Base-by-base conservation (phyloP, 2,888 invertebrate species). In the Eledona agricola region DNA sequence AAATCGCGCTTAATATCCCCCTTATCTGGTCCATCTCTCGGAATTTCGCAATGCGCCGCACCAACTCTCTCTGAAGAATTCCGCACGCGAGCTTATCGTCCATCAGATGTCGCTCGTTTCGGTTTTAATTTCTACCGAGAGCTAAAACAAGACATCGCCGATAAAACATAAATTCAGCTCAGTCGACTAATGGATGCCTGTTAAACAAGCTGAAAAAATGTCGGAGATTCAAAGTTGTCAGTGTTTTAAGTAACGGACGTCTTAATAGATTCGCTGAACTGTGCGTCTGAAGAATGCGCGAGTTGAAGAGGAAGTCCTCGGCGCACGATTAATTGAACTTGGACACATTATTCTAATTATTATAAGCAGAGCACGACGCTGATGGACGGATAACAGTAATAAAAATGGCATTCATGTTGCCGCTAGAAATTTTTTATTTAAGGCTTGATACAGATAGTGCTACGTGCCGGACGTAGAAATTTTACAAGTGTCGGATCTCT, bases 241-340 rank as follows among this genome's bases (percentile, higher is more conserved):
- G 25, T 25, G 25, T 25, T 25, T 25, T 25, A 25, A 25, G 10
- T 25, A 25, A 11, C 25, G 11, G 25, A 25, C 25, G 7, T 9
- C 25, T 25, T 25, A 25, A 25, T 25, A 9, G 25, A 7, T 25
- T 25, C 25, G 25, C 10, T 25, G 25, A 25, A 25, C n/a, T n/a
- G n/a, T n/a, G n/a, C n/a, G n/a, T n/a, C n/a, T n/a, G n/a, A n/a
- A n/a, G n/a, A n/a, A n/a, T n/a, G n/a, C n/a, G n/a, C n/a, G n/a
- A n/a, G n/a, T n/a, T n/a, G n/a, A n/a, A n/a, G n/a, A n/a, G n/a
- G n/a, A n/a, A n/a, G n/a, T n/a, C n/a, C n/a, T n/a, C n/a, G n/a
- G n/a, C n/a, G n/a, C n/a, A n/a, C n/a, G n/a, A n/a, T n/a, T n/a
- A n/a, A n/a, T n/a, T n/a, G n/a, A n/a, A n/a, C n/a, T n/a, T n/a